Conservation (phyloP, 1,140 invertebrate species). For the Drosophila littoralis region DNA sequence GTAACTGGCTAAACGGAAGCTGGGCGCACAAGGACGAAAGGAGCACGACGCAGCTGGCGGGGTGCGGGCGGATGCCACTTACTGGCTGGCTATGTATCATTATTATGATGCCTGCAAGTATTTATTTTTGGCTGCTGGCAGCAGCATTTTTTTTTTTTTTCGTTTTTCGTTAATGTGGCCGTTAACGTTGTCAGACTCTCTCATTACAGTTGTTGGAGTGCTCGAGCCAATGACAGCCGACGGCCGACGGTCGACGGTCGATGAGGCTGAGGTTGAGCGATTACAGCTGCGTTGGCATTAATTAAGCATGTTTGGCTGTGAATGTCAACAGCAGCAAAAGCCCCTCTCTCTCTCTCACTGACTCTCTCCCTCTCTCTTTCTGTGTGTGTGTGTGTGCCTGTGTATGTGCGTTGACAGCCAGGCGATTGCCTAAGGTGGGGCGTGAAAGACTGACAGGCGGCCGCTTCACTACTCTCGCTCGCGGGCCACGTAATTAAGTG, state of each 20-base stretch:
- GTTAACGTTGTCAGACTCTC: slow-evolving; percentile 79
- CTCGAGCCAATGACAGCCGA: not conserved
- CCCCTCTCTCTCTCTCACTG: slow-evolving; percentile 22
- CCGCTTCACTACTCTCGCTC: slow-evolving; percentile 48
- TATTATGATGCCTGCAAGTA: slow-evolving; percentile 77
- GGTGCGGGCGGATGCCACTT: slow-evolving; percentile 43
- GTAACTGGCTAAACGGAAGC: slow-evolving; percentile 51
- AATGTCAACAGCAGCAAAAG: slow-evolving; percentile 79
- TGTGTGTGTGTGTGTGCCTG: slow-evolving; percentile 27
- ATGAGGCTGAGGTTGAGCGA: slow-evolving; percentile 40
- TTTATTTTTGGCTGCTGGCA: slow-evolving; percentile 75
- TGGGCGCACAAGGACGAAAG: slow-evolving; percentile 49
- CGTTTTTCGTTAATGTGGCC: slow-evolving; percentile 65
- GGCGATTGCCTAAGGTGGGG: slow-evolving; percentile 10
- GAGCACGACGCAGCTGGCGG: not conserved
- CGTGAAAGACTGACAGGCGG: slow-evolving; percentile 30
- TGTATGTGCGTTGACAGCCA: slow-evolving; percentile 61
- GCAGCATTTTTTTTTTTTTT: slow-evolving; percentile 27
- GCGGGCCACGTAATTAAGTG: slow-evolving; percentile 71
- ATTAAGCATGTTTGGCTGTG: slow-evolving; percentile 83
- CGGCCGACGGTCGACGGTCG: not conserved
- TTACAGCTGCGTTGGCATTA: slow-evolving; percentile 72
- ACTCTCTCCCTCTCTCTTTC: slow-evolving; percentile 8
- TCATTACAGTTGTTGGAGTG: slow-evolving; percentile 58
- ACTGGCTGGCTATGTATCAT: slow-evolving; percentile 72